Percentiles rank a stretch among this genome's conserved stretches.
Evolutionary conservation across 2,797 vertebrate species (phyloP).

Genomic region (Sphaeramia orbicularis): DNA sequence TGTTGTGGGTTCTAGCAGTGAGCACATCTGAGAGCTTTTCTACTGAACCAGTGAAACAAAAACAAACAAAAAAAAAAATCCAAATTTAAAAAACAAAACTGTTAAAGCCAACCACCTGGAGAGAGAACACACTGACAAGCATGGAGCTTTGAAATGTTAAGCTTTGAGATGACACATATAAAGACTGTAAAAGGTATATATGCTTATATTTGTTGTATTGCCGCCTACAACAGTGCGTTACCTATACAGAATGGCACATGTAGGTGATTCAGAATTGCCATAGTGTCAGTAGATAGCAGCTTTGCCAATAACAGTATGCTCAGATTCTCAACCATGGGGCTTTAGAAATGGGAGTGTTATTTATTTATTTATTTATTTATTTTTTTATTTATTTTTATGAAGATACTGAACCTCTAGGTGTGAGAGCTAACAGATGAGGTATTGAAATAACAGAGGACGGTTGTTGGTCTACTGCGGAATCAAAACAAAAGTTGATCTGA

Average conservation of each 20-base stretch:
- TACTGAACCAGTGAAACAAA: slow-evolving; percentile 21
- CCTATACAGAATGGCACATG: slow-evolving; percentile 61
- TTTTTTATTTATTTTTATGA: slow-evolving; percentile 11
- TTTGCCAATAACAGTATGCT: slow-evolving; percentile 64
- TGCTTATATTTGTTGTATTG: slow-evolving; percentile 73
- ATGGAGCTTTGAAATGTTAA: slow-evolving; percentile 63
- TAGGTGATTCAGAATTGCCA: slow-evolving; percentile 59
- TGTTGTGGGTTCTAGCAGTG: slow-evolving; percentile 1
- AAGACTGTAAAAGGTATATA: slow-evolving; percentile 61
- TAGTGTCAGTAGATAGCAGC: slow-evolving; percentile 70
- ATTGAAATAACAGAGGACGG: background rate
- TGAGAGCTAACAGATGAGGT: slow-evolving; percentile 23
- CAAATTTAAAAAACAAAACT: background rate
- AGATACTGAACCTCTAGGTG: slow-evolving; percentile 28
- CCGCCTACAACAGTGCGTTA: slow-evolving; percentile 67
- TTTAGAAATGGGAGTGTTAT: slow-evolving; percentile 34
- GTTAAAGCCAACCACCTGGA: slow-evolving; percentile 8
- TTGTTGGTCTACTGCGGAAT: slow-evolving; percentile 46
- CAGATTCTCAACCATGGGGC: slow-evolving; percentile 40
- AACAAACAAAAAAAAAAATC: slow-evolving; percentile 4
- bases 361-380: too few species aligned
- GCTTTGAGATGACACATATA: slow-evolving; percentile 65
- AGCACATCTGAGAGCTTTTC: slow-evolving; percentile 20
- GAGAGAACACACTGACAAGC: slow-evolving; percentile 49
- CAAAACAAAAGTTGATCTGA: slow-evolving; percentile 29